phyloP scores from a whole-genome alignment of 2,113 vertebrate genomes.

The Aix galericulata region DNA sequence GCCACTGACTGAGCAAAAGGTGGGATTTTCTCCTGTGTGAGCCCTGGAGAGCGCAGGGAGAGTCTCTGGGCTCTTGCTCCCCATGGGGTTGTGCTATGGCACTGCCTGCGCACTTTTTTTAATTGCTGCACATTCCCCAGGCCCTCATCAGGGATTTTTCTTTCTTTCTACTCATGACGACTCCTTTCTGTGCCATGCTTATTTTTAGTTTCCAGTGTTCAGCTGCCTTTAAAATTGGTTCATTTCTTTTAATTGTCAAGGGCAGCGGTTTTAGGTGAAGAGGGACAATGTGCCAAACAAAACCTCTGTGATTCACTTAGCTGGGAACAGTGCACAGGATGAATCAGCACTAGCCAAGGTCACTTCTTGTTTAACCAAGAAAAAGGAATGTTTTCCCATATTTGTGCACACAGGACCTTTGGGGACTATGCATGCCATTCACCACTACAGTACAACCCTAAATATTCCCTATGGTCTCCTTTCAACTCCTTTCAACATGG shows the following conservation, averaged over 20 bases:
- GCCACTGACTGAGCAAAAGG: neutral
- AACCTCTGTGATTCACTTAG: constrained; percentile 42
- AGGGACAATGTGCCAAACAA: constrained; percentile 50
- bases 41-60: neutral
- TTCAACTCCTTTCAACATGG: neutral
- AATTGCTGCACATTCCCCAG: neutral
- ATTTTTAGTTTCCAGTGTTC: constrained; percentile 50
- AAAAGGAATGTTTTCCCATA: neutral
- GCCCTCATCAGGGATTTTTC: constrained; percentile 10
- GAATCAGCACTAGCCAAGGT: constrained; percentile 65
- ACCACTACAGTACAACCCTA: neutral
- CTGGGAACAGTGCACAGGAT: constrained; percentile 26
- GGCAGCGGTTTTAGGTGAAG: constrained; percentile 7
- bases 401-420: neutral
- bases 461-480: neutral
- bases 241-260: constrained; percentile 59
- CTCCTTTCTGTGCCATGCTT: constrained; percentile 35
- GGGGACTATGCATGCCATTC: neutral
- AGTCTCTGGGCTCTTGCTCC: neutral
- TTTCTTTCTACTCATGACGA: neutral
- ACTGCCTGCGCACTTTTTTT: neutral
- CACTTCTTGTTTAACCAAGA: constrained; percentile 18
- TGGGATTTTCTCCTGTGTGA: neutral
- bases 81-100: neutral
- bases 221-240: constrained; percentile 51